Evolutionary conservation across 2,797 vertebrate genomes (phyloP).

Genomic region (Alfaro cultratus): DNA sequence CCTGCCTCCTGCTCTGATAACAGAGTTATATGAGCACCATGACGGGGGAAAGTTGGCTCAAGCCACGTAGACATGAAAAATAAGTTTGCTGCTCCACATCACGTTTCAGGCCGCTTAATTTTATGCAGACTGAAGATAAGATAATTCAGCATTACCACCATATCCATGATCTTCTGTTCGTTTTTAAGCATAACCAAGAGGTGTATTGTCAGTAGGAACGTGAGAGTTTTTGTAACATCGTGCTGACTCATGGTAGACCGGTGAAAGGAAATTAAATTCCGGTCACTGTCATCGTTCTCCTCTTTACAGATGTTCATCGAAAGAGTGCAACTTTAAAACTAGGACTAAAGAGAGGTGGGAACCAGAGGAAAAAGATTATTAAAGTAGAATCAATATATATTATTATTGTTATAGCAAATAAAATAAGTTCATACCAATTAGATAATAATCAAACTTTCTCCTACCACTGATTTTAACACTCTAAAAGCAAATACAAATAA

Average conservation of each 20-base stretch:
- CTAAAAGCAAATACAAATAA: not conserved
- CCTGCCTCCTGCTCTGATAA: conserved; percentile 42
- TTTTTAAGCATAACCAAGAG: not conserved
- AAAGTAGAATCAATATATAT: not conserved
- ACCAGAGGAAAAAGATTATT: not conserved
- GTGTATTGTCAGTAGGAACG: not conserved
- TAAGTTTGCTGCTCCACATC: not conserved
- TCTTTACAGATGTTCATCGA: not conserved
- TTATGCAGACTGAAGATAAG: not conserved
- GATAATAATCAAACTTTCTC: not conserved
- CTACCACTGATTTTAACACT: not conserved
- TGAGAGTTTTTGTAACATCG: conserved; percentile 4
- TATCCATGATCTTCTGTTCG: not conserved
- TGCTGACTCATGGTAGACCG: not conserved
- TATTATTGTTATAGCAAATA: not conserved
- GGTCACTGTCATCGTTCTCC: not conserved
- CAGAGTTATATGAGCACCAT: not conserved
- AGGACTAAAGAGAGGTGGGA: not conserved
- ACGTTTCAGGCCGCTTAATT: not conserved
- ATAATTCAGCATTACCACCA: not conserved
- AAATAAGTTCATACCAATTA: not conserved
- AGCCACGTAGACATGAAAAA: conserved; percentile 21
- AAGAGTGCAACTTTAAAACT: not conserved
- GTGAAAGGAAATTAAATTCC: conserved; percentile 4
- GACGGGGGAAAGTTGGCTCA: conserved; percentile 18